Base-by-base conservation (phyloP, 2,113 vertebrate genomes). In the Cottus gobio region DNA sequence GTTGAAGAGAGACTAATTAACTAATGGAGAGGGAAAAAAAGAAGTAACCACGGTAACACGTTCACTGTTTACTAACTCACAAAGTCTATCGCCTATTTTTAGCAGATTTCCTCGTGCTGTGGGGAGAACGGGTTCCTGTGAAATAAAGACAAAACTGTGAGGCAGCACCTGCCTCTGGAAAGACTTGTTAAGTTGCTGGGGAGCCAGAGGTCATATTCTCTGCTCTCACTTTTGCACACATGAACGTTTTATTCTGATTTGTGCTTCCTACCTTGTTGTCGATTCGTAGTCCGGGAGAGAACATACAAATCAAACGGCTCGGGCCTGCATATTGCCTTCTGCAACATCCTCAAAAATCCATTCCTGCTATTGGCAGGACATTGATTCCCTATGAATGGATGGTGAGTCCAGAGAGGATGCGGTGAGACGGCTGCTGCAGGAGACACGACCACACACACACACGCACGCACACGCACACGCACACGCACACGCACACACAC, bases 321-420 rank as follows among this genome's bases (percentile, higher is more conserved):
- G 12, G 71, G 44, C 75, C 79, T 75, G 81, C 87, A 83, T 90
- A 87, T 85, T 82, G 76, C 89, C 79, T 77, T 66, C 80, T 82
- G 85, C 85, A 82, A 90, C 89, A 91, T 86, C 72, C 80, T 85
- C 83, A 75, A 66, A 90, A 92, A 91, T 93, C 90, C 16, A 91
- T 91, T 85, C 75, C 57, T 88, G 83, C 85, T 90, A 93, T 92
- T 89, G 92, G 87, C 91, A 92, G 80, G 74, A 50, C 84, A 90
- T 93, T 13, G 92, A 93, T 92, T 91, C 81, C 50, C 42, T 81
- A 70, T 87, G 86, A 92, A 92, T 92, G 86, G 87, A 92, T 90
- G 87, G 86, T 26, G 74, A 84, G 78, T 68, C 82, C 74, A 79
- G 85, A 79, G 84, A 84, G 84, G 85, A 90, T 82, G 75, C 15